phyloP scores from a whole-genome alignment of 2,888 invertebrate species.

The Heteromyza rotundicornis region DNA sequence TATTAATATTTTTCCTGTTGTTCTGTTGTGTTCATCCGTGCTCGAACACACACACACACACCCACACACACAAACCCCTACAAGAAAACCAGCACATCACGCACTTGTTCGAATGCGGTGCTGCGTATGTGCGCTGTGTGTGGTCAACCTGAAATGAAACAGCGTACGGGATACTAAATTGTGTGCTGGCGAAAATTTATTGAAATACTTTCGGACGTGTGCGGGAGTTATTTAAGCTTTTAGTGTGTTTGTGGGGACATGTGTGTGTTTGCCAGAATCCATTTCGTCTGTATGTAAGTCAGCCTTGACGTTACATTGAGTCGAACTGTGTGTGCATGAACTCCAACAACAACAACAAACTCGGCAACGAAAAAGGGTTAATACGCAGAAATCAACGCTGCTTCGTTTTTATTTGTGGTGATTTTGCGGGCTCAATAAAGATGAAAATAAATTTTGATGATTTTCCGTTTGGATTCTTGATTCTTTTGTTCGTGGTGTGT shows the following conservation, averaged over 20 bases:
- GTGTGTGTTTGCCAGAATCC: background rate
- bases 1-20: too few relatives aligned
- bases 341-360: too few relatives aligned
- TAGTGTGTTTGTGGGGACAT: background rate
- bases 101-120: background rate
- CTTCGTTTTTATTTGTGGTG: too few relatives aligned
- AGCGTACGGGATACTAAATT: background rate
- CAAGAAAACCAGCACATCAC: too few relatives aligned
- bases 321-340: too few relatives aligned
- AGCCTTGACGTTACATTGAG: too few relatives aligned
- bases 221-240: conserved; percentile 1
- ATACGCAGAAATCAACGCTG: too few relatives aligned
- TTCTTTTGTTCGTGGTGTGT: too few relatives aligned
- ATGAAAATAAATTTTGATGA: too few relatives aligned
- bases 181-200: background rate
- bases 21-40: conserved; percentile 10
- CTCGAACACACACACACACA: conserved; percentile 1
- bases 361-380: too few relatives aligned
- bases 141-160: background rate
- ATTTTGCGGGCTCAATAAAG: too few relatives aligned
- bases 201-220: background rate
- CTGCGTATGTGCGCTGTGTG: background rate
- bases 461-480: too few relatives aligned
- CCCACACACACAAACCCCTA: conserved; percentile 2
- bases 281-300: background rate